Conservation (phyloP, 2,888 invertebrate species). For the Zele albiditarsus region DNA sequence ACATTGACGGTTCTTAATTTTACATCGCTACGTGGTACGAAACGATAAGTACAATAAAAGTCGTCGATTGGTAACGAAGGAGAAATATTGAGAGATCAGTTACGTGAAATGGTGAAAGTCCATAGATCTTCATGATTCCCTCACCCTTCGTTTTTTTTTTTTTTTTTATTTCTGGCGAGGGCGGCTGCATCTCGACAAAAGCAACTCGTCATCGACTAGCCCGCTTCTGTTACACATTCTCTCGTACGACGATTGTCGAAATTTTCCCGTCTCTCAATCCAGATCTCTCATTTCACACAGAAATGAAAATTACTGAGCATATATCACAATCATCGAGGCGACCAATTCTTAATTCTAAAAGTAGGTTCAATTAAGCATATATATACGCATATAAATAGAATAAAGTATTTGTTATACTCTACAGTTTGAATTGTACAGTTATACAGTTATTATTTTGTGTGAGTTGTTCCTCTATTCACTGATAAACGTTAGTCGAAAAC, state of each 20-base stretch:
- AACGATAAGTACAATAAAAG: slow-evolving; percentile 45
- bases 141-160: neutral
- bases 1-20: slow-evolving; percentile 65
- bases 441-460: too few relatives aligned
- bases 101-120: slow-evolving; percentile 16
- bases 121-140: neutral
- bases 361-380: too few relatives aligned
- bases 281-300: neutral
- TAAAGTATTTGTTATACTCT: too few relatives aligned
- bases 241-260: neutral
- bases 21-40: slow-evolving; percentile 60
- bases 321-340: neutral
- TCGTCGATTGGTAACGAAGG: slow-evolving; percentile 24
- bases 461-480: neutral
- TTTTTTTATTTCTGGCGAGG: neutral
- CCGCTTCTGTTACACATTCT: neutral
- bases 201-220: neutral
- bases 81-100: slow-evolving; percentile 39
- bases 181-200: neutral
- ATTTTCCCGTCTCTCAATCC: neutral
- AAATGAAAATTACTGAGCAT: neutral
- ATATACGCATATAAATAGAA: too few relatives aligned
- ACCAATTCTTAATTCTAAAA: neutral
- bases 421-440: too few relatives aligned
- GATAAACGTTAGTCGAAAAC: slow-evolving; percentile 14